A percentile compares a stretch with the other conserved stretches of the same genome.
These are phyloP conservation scores for Ceratitis capitata DNA, from an alignment of 1,140 invertebrate species.

Conservation along the genomic window DNA sequence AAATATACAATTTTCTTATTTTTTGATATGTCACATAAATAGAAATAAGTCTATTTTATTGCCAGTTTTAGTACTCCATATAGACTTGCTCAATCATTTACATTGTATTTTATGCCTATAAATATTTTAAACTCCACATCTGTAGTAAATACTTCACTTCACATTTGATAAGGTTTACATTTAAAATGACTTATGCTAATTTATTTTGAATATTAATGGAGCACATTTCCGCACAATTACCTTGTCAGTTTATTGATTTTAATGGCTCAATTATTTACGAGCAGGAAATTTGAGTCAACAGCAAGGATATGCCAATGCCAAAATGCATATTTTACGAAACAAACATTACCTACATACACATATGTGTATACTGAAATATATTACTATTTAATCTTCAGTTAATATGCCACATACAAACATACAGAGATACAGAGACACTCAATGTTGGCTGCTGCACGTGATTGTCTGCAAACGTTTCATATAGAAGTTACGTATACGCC, in stretches of 20 bases:
- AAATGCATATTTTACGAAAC: not conserved
- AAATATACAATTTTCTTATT: no score
- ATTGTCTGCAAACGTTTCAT: not conserved
- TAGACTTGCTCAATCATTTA: not conserved
- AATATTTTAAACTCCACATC: no score
- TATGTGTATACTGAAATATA: not conserved
- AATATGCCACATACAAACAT: not conserved
- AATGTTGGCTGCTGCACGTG: not conserved
- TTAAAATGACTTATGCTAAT: not conserved
- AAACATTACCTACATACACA: not conserved
- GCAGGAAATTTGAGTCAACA: not conserved
- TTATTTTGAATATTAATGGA: not conserved
- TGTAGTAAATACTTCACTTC: no score
- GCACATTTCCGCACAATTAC: conserved; percentile 20
- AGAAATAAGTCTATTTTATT: no score
- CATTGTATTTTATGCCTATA: not conserved
- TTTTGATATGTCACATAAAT: no score
- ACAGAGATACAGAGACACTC: not conserved
- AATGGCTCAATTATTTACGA: conserved; percentile 5
- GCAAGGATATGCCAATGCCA: conserved; percentile 8
- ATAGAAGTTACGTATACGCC: conserved; percentile 13
- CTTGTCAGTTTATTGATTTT: conserved; percentile 28
- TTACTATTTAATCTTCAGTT: not conserved
- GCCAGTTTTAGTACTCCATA: no score
- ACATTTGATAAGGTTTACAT: not conserved